A percentile compares a stretch with the other conserved stretches of the same genome.
These are phyloP conservation scores for Carpatolechia fugitivella DNA, from an alignment of 2,888 invertebrate species.

Conservation along the genomic window DNA sequence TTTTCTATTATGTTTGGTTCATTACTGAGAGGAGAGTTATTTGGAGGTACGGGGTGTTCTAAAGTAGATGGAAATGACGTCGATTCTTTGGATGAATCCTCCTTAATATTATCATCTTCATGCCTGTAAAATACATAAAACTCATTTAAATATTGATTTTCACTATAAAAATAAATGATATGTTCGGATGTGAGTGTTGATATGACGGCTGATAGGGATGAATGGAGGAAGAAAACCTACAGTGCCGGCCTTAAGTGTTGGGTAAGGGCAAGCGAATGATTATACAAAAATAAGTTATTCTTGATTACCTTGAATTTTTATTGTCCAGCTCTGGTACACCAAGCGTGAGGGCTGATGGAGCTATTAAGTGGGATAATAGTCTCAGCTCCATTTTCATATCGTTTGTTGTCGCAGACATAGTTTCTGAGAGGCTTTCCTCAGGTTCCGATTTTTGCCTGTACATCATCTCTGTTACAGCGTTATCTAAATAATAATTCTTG, in stretches of 20 bases:
- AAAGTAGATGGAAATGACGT: not conserved
- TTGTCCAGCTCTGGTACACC: too few species aligned
- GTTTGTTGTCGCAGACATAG: constrained; percentile 45
- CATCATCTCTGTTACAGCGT: constrained; percentile 58
- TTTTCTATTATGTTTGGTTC: not conserved
- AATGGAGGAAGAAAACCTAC: too few species aligned
- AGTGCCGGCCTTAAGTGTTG: too few species aligned
- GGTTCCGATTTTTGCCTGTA: constrained; percentile 37
- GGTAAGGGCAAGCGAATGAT: too few species aligned
- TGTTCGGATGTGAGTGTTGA: too few species aligned
- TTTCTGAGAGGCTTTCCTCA: constrained; percentile 31
- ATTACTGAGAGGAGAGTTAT: not conserved
- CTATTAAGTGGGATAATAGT: constrained; percentile 27
- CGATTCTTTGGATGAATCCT: constrained; percentile 7
- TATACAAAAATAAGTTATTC: too few species aligned
- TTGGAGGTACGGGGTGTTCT: not conserved
- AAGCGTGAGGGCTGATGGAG: not conserved
- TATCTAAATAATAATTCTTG: constrained; percentile 56
- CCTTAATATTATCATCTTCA: not conserved
- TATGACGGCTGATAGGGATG: too few species aligned
- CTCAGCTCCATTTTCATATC: constrained; percentile 40
- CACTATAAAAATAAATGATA: too few species aligned
- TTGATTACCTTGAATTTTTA: not conserved
- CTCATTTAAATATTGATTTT: too few species aligned
- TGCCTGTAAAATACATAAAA: not conserved